These are phyloP conservation scores for Caenorhabditis elegans DNA, from an alignment of 1,140 invertebrate genomes.

Conservation along the genomic window DNA sequence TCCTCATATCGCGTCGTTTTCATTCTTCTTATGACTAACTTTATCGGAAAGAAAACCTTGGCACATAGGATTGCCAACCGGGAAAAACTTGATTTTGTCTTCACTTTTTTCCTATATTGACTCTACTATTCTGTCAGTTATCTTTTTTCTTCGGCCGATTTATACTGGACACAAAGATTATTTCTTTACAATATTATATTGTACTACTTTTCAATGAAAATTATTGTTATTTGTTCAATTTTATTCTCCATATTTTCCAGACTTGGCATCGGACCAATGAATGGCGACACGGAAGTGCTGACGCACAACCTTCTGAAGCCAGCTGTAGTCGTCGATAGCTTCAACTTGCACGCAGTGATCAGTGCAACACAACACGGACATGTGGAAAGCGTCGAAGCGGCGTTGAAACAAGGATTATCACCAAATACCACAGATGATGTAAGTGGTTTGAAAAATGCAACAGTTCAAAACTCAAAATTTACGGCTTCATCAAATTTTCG, in stretches of 20 bases:
- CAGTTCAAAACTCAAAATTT: neutral
- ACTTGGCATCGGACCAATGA: constrained; percentile 15
- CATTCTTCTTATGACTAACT: constrained; percentile 3
- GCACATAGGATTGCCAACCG: neutral
- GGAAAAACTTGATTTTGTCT: constrained; percentile 19
- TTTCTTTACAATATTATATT: neutral
- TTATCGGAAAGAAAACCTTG: neutral
- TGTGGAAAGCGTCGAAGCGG: neutral
- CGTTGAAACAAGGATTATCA: neutral
- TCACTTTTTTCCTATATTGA: neutral
- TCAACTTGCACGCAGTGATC: neutral
- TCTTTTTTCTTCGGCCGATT: neutral
- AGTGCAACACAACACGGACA: constrained; percentile 9
- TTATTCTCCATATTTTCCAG: neutral
- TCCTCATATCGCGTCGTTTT: neutral
- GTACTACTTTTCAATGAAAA: neutral
- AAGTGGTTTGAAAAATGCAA: neutral
- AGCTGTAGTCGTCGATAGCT: neutral
- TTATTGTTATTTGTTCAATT: neutral
- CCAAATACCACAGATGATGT: constrained; percentile 16
- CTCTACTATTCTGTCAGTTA: neutral
- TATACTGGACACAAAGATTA: neutral
- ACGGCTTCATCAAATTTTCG: too few relatives aligned
- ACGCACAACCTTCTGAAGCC: neutral
- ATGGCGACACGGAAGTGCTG: constrained; percentile 12